Conservation (phyloP, 1,140 invertebrate species). For the Caenorhabditis briggsae region DNA sequence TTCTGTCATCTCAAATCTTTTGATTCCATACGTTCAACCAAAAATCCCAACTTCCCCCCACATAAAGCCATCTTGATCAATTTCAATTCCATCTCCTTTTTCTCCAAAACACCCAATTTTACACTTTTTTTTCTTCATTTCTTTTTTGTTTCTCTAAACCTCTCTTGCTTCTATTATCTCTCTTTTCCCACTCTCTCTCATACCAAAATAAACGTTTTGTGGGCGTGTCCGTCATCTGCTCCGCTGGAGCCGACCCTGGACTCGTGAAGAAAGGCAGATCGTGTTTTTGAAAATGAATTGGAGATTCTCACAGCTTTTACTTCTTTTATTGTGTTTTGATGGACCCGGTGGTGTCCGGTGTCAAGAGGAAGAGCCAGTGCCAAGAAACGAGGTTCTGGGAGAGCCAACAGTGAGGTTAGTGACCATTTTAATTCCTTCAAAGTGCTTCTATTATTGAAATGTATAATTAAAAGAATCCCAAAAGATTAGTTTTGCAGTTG, state of each 20-base stretch:
- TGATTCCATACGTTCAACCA: too few species aligned
- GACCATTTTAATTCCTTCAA: background rate
- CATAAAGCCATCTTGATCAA: background rate
- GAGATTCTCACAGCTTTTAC: constrained; percentile 40
- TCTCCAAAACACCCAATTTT: background rate
- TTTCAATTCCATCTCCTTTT: background rate
- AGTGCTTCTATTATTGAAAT: background rate
- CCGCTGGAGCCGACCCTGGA: constrained; percentile 23
- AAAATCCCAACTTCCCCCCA: background rate
- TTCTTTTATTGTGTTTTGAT: constrained; percentile 49
- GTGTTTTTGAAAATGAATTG: constrained; percentile 7
- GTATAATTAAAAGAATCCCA: background rate
- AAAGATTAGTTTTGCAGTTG: constrained; percentile 13
- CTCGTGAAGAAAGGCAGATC: constrained; percentile 7
- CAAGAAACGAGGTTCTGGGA: constrained; percentile 42
- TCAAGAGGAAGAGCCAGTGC: constrained; percentile 20
- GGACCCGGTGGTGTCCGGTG: constrained; percentile 31
- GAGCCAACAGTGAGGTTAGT: constrained; percentile 49
- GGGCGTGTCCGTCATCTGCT: constrained; percentile 27
- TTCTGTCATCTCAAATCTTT: too few species aligned
- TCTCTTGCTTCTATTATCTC: constrained; percentile 10
- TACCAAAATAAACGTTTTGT: constrained; percentile 51
- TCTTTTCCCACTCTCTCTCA: background rate
- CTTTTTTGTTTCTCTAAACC: background rate
- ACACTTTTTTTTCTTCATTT: constrained; percentile 5